Conservation (phyloP, 2,797 vertebrate species). For the Rhinella marina region DNA sequence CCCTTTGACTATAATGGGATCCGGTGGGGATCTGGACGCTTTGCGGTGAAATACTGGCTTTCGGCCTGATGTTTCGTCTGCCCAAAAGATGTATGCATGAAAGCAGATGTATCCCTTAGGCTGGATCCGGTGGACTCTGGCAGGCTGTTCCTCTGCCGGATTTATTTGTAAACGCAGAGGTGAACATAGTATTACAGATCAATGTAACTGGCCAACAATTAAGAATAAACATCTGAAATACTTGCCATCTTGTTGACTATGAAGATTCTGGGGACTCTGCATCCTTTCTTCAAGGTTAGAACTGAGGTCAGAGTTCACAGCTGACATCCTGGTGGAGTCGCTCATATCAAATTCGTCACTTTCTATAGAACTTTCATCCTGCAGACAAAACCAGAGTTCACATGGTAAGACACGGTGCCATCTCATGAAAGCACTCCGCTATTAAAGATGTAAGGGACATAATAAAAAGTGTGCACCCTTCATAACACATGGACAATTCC, state of each 20-base stretch:
- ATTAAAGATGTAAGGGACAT: not conserved
- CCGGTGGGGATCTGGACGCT: too few relatives aligned
- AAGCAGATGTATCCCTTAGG: too few relatives aligned
- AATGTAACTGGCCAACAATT: not conserved
- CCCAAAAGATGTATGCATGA: too few relatives aligned
- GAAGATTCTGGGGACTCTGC: conserved; percentile 82
- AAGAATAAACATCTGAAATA: not conserved
- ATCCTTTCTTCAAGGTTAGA: conserved; percentile 85
- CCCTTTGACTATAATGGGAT: too few relatives aligned
- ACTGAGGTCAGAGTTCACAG: conserved; percentile 84
- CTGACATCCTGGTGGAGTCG: conserved; percentile 83
- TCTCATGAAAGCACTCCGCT: not conserved
- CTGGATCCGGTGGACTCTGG: too few relatives aligned
- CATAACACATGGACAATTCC: not conserved
- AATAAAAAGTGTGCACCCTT: not conserved
- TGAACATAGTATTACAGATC: not conserved
- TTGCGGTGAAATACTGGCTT: too few relatives aligned
- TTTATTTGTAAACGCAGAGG: too few relatives aligned
- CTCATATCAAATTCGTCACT: conserved; percentile 86
- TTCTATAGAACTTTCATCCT: conserved; percentile 86
- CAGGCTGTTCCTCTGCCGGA: too few relatives aligned
- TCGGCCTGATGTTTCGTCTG: too few relatives aligned
- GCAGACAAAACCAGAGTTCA: conserved; percentile 61
- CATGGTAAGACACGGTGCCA: not conserved
- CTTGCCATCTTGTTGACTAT: conserved; percentile 83